Percentiles rank a stretch among this genome's conserved stretches.
Conservation (phyloP, 2,888 invertebrate genomes). For the Microctonus aethiopoides region DNA sequence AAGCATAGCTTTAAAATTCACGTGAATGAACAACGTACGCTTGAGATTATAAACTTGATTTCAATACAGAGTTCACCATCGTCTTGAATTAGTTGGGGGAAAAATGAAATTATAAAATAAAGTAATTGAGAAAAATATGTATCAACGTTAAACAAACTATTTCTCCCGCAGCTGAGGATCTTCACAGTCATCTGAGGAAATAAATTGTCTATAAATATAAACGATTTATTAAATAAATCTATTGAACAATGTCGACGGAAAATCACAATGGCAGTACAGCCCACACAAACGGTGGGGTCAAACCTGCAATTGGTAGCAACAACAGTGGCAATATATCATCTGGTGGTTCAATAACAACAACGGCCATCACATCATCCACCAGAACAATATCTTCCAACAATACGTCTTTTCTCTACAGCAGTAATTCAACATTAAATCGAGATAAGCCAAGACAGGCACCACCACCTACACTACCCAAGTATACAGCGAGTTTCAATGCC, state of each 20-base stretch:
- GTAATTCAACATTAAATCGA: constrained; percentile 58
- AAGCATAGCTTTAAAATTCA: too few species aligned
- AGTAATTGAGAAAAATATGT: neutral
- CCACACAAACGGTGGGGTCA: constrained; percentile 61
- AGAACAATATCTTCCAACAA: constrained; percentile 56
- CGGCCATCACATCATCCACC: constrained; percentile 40
- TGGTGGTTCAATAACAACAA: constrained; percentile 40
- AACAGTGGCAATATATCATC: constrained; percentile 43
- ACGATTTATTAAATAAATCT: constrained; percentile 1
- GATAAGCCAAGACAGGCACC: constrained; percentile 74
- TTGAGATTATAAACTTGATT: neutral
- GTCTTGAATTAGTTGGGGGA: neutral
- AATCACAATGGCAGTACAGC: constrained; percentile 55
- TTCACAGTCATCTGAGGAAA: neutral
- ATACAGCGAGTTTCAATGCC: constrained; percentile 82
- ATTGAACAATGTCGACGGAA: constrained; percentile 49
- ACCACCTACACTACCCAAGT: constrained; percentile 83
- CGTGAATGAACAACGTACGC: neutral
- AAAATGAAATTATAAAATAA: neutral
- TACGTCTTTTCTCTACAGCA: constrained; percentile 62
- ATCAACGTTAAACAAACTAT: neutral
- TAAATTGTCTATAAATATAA: neutral
- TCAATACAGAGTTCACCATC: neutral
- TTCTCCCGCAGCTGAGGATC: constrained; percentile 11
- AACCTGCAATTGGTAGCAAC: constrained; percentile 47